phyloP scores from a whole-genome alignment of 2,113 vertebrate species.

The Tylochromis polylepis region DNA sequence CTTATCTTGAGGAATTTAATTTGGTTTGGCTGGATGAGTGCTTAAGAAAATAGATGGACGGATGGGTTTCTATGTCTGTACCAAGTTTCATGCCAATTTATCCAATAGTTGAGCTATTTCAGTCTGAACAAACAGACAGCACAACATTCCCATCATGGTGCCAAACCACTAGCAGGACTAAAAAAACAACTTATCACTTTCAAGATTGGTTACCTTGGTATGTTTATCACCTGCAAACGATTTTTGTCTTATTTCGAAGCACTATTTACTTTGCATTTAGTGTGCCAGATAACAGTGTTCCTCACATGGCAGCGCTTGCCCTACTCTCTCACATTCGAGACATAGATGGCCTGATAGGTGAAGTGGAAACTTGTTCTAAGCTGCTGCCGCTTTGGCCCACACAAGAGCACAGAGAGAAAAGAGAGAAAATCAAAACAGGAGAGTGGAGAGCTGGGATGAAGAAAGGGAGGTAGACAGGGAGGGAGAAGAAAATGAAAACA shows the following conservation, averaged over 20 bases:
- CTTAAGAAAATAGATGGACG: neutral
- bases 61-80: neutral
- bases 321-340: constrained; percentile 60
- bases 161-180: neutral
- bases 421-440: constrained; percentile 29
- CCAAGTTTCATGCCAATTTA: neutral
- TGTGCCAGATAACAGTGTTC: constrained; percentile 48
- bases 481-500: neutral
- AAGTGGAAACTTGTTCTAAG: constrained; percentile 67
- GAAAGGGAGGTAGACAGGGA: neutral
- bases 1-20: neutral
- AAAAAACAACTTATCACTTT: constrained; percentile 19
- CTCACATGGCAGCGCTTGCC: constrained; percentile 68
- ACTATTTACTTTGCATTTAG: constrained; percentile 46
- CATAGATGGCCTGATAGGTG: constrained; percentile 65
- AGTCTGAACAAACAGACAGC: neutral
- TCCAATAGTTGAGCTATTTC: neutral
- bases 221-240: constrained; percentile 55
- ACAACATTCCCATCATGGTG: neutral
- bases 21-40: neutral
- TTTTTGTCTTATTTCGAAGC: constrained; percentile 55
- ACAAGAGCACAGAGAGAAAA: constrained; percentile 40
- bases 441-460: neutral
- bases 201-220: constrained; percentile 4
- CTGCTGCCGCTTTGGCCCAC: constrained; percentile 56